A percentile compares a stretch with the other conserved stretches of the same genome.
Conservation (phyloP, 2,888 invertebrate species). For the Melanotus villosus region DNA sequence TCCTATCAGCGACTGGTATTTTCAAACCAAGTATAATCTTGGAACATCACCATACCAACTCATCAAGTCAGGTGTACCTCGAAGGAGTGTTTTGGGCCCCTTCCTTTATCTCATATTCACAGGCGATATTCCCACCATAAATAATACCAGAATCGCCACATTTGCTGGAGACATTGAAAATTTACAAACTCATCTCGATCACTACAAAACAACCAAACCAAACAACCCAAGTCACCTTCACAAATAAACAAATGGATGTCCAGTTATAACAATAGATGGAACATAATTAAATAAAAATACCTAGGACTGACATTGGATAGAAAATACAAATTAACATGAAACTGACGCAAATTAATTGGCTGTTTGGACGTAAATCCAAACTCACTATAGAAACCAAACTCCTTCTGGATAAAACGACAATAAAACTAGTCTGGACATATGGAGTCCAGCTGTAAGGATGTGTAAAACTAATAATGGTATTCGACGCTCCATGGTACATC, state of each 20-base stretch:
- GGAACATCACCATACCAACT: neutral
- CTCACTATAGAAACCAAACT: neutral
- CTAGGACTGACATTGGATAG: neutral
- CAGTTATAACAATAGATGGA: neutral
- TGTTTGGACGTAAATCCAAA: neutral
- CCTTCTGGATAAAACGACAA: too few species aligned
- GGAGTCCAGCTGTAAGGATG: too few species aligned
- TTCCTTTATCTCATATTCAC: neutral
- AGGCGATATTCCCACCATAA: neutral
- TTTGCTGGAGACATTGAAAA: neutral
- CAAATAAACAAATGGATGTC: neutral
- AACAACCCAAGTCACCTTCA: neutral
- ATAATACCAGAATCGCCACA: neutral
- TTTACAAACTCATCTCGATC: neutral
- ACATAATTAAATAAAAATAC: neutral
- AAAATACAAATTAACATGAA: neutral
- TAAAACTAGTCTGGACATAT: too few species aligned
- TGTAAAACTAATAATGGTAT: too few species aligned
- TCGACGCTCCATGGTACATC: too few species aligned
- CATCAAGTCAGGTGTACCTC: neutral
- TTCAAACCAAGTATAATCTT: neutral
- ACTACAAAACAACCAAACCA: neutral
- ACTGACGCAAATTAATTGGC: neutral
- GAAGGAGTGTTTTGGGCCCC: neutral
- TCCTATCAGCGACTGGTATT: neutral